Evolutionary conservation across 2,797 vertebrate species (phyloP).

Genomic region (Rhinoraja longicauda): DNA sequence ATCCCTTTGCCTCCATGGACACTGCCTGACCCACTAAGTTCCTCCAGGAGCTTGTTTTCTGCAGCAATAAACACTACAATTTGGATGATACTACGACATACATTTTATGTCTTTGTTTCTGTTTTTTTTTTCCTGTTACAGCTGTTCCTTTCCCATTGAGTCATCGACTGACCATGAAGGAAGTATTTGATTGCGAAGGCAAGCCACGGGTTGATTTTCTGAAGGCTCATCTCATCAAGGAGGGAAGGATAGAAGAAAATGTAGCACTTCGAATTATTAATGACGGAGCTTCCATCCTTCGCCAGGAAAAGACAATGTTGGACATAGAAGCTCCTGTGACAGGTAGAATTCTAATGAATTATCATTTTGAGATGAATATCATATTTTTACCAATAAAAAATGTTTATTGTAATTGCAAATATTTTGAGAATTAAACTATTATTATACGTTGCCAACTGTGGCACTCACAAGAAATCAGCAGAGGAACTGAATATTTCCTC

Average conservation of each 20-base stretch:
- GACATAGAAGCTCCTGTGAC: conserved; percentile 74
- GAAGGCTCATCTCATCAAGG: conserved; percentile 73
- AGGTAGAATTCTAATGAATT: conserved; percentile 51
- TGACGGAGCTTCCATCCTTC: conserved; percentile 66
- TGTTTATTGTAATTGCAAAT: neutral
- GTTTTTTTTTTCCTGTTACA: conserved; percentile 43
- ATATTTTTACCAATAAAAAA: neutral
- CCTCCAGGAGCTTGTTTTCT: too few species aligned
- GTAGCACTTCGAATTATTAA: conserved; percentile 65
- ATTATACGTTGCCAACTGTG: neutral
- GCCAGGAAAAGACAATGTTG: conserved; percentile 72
- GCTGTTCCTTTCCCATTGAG: conserved; percentile 73
- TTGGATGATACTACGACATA: neutral
- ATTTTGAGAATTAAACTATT: neutral
- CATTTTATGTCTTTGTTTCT: neutral
- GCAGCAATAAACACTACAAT: neutral
- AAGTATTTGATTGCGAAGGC: conserved; percentile 71
- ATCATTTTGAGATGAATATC: conserved; percentile 13
- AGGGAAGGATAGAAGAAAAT: conserved; percentile 68
- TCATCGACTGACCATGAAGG: conserved; percentile 71
- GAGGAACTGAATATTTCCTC: neutral
- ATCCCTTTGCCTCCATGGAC: too few species aligned
- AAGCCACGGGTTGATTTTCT: conserved; percentile 71
- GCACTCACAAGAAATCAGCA: neutral
- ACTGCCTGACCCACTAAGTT: too few species aligned